A percentile compares a stretch with the other conserved stretches of the same genome.
phyloP scores from a whole-genome alignment of 2,797 vertebrate genomes.

The Luscinia luscinia region DNA sequence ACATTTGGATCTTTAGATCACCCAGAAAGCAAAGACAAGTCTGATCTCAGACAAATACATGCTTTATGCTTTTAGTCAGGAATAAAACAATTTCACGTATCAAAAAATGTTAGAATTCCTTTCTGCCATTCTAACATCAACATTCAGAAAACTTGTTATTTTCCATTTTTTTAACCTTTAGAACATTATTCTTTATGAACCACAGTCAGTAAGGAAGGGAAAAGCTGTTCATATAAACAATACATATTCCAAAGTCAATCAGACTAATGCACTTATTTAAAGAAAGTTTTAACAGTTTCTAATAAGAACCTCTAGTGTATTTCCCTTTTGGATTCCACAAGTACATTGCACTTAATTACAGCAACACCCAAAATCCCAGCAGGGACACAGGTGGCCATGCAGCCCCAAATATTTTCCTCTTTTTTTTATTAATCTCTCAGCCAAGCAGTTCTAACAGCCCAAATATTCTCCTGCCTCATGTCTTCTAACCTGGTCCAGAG shows the following conservation, averaged over 20 bases:
- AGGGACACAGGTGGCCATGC: not conserved
- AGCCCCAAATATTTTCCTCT: not conserved
- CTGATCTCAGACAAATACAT: not conserved
- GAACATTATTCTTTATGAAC: not conserved
- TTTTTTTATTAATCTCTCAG: not conserved
- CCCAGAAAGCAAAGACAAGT: not conserved
- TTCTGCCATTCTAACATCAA: not conserved
- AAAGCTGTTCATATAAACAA: not conserved
- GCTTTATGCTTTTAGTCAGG: not conserved
- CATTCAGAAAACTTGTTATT: not conserved
- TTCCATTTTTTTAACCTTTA: not conserved
- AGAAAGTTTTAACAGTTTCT: not conserved
- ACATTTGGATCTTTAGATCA: not conserved
- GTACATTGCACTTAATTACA: not conserved
- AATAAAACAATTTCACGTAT: not conserved
- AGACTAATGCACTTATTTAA: not conserved
- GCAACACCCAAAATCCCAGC: not conserved
- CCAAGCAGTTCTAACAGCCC: not conserved
- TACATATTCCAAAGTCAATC: not conserved
- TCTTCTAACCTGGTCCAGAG: not conserved
- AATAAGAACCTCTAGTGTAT: not conserved
- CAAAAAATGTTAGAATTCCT: not conserved
- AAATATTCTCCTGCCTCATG: not conserved
- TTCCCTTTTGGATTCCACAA: not conserved
- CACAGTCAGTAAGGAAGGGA: not conserved